phyloP scores from a whole-genome alignment of 2,797 vertebrate species.

The Typhlichthys subterraneus region DNA sequence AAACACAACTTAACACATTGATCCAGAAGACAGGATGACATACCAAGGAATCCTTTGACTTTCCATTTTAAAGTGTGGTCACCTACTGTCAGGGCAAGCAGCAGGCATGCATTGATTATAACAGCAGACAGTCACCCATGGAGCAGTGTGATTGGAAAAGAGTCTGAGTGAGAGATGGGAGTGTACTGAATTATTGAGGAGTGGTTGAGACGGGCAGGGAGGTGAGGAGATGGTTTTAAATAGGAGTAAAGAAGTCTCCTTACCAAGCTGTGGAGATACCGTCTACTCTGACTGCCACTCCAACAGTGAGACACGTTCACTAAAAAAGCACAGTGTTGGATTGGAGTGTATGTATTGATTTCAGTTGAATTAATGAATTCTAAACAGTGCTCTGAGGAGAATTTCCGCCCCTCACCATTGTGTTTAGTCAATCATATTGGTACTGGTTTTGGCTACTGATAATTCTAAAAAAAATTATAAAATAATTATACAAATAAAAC shows the following conservation, averaged over 20 bases:
- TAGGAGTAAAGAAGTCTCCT: constrained; percentile 87
- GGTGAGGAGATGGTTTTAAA: constrained; percentile 80
- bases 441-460: constrained; percentile 39
- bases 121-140: constrained; percentile 83
- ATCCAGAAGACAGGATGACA: background rate
- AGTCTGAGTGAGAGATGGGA: constrained; percentile 58
- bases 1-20: constrained; percentile 18
- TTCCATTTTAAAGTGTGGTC: no score
- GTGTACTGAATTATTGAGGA: constrained; percentile 72
- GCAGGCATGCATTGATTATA: constrained; percentile 79
- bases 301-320: constrained; percentile 66
- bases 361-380: background rate
- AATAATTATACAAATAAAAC: no score
- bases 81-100: constrained; percentile 67
- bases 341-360: constrained; percentile 41
- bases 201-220: constrained; percentile 28
- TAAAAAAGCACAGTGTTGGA: constrained; percentile 54
- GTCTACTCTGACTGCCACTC: constrained; percentile 76
- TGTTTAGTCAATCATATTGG: constrained; percentile 41
- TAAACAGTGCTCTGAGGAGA: constrained; percentile 12
- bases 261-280: constrained; percentile 78
- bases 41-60: constrained; percentile 2
- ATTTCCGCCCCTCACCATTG: constrained; percentile 44
- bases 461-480: background rate
- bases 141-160: constrained; percentile 76